These are phyloP conservation scores for Aplodontia rufa DNA, from an alignment of 2,113 vertebrate species.

Conservation along the genomic window DNA sequence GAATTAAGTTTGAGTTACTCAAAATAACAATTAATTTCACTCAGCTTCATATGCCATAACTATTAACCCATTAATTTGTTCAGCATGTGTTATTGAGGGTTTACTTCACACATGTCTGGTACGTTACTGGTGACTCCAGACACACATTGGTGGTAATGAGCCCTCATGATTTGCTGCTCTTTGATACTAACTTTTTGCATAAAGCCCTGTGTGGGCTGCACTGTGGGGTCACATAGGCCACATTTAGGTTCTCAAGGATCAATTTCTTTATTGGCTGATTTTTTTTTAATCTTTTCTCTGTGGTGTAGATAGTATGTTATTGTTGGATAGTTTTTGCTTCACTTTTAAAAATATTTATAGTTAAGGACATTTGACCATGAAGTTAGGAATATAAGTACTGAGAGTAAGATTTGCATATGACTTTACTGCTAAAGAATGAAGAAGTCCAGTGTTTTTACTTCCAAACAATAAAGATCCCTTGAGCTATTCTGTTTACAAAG, in stretches of 20 bases:
- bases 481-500: not conserved
- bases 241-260: not conserved
- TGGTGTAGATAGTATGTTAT: not conserved
- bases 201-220: not conserved
- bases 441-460: not conserved
- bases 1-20: constrained; percentile 10
- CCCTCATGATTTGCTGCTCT: not conserved
- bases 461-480: not conserved
- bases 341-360: not conserved
- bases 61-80: not conserved
- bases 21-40: constrained; percentile 5
- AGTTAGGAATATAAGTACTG: not conserved
- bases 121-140: not conserved
- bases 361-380: not conserved
- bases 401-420: not conserved
- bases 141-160: not conserved
- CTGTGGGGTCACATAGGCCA: not conserved
- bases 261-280: not conserved
- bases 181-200: not conserved
- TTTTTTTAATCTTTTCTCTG: constrained; percentile 43
- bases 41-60: not conserved
- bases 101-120: not conserved
- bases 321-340: not conserved
- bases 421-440: not conserved
- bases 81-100: not conserved